Evolutionary conservation across 2,797 vertebrate genomes (phyloP).

Genomic region (Phoeniculus purpureus): DNA sequence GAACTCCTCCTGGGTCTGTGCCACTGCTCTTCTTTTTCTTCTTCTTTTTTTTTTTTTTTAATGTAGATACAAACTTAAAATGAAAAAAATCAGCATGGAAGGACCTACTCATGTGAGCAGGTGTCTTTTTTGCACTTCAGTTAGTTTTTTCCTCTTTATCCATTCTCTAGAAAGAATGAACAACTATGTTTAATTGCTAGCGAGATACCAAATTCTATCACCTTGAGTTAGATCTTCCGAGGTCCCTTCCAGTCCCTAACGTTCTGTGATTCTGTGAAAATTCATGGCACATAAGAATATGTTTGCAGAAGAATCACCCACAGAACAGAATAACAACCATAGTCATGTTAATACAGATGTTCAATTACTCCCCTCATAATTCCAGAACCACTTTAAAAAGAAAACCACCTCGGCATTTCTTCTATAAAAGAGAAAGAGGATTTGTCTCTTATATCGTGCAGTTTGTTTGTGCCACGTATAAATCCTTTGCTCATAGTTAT

Average conservation of each 20-base stretch:
- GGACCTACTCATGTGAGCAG: not conserved
- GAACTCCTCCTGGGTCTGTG: constrained; percentile 45
- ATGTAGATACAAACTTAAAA: not conserved
- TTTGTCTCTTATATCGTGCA: not conserved
- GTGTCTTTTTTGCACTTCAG: not conserved
- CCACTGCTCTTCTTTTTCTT: not conserved
- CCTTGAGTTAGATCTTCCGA: not conserved
- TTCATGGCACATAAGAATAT: not conserved
- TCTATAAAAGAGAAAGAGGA: not conserved
- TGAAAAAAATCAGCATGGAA: not conserved
- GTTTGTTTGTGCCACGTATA: not conserved
- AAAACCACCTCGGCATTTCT: not conserved
- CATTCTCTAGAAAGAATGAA: not conserved
- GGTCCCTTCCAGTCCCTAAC: too few species aligned
- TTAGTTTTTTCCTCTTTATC: not conserved
- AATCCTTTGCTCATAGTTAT: not conserved
- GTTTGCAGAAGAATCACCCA: not conserved
- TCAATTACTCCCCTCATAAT: not conserved
- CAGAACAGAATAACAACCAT: not conserved
- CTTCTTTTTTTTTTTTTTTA: not conserved
- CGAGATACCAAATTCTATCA: not conserved
- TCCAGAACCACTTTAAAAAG: not conserved
- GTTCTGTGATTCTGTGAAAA: not conserved
- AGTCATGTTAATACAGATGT: not conserved
- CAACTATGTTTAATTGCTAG: not conserved